Base-by-base conservation (phyloP, 1,140 invertebrate species). In the Wiebesia pumilae region DNA sequence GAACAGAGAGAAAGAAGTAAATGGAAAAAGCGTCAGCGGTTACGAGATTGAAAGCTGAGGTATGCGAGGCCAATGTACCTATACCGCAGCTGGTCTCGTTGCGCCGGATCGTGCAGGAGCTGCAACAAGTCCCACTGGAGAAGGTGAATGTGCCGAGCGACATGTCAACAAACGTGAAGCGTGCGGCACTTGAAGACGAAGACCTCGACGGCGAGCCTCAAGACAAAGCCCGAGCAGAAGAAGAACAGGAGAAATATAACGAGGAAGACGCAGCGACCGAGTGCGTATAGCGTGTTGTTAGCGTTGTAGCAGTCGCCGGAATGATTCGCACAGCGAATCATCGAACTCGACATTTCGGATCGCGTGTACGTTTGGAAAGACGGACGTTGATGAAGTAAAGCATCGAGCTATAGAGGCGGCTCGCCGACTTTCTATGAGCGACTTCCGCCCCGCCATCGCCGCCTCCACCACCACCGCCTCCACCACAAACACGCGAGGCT, bases 351-450 rank as follows among this genome's bases (percentile, higher is more conserved):
- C 73, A 38, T 79, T 69, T 84, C 47, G 6, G 51, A 54, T 38
- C 73, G n/a, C 38, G 71, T 9, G 47, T 35, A 21, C 80, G 30
- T 33, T 54, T 78, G 30, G 24, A 6, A 75, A n/a, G 71, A 75
- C 71, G 71, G 40, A 75, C 71, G 71, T 43, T 9, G 71, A 43
- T 43, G n/a, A 30, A 86, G 80, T 82, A 67, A 81, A 19, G 85
- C 24, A 43, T 38, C 27, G 73, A 54, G 43, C 35, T 24, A 19
- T 33, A n/a, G 67, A n/a, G n/a, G 47, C 0, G 38, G 86, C 35
- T 47, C 30, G 19, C 79, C 87, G 87, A 92, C 92, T 93, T 93
- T 93, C 90, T 90, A 90, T 91, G 90, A 86, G 88, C 88, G 90
- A 92, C 88, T 92, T 91, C 82, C 90, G 89, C 87, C 86, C 81